Conservation (phyloP, 2,888 invertebrate genomes). For the Apodemia hepburni region DNA sequence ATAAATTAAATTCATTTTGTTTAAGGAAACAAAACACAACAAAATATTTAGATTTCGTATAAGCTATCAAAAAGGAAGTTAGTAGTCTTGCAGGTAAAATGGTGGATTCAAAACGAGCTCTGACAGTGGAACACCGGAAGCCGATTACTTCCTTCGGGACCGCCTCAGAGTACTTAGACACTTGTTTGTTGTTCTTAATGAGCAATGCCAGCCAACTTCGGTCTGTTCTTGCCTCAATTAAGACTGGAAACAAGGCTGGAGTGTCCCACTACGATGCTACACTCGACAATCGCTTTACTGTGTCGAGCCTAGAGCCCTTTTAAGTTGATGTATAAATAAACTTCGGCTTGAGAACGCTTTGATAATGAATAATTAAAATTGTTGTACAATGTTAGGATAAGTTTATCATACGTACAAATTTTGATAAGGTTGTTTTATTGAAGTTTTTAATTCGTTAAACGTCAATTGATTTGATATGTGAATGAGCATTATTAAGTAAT, state of each 20-base stretch:
- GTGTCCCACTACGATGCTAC: conserved; percentile 38
- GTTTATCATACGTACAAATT: background rate
- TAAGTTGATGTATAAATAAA: conserved; percentile 22
- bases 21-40: background rate
- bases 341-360: conserved; percentile 1
- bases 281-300: conserved; percentile 32
- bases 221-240: conserved; percentile 73
- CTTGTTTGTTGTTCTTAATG: conserved; percentile 78
- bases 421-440: background rate
- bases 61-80: conserved; percentile 8
- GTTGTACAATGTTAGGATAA: background rate
- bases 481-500: too few species aligned
- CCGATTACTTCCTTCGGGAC: conserved; percentile 65
- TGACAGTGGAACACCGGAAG: conserved; percentile 47
- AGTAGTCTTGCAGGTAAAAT: conserved; percentile 34
- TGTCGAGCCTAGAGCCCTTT: conserved; percentile 30
- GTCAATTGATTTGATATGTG: too few species aligned
- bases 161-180: conserved; percentile 62
- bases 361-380: conserved; percentile 5
- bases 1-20: background rate
- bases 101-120: conserved; percentile 35
- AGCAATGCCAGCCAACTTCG: conserved; percentile 71
- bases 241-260: conserved; percentile 70
- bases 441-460: too few species aligned
- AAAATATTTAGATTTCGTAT: background rate